Conservation (phyloP, 2,113 vertebrate species). For the Prunella fulvescens region DNA sequence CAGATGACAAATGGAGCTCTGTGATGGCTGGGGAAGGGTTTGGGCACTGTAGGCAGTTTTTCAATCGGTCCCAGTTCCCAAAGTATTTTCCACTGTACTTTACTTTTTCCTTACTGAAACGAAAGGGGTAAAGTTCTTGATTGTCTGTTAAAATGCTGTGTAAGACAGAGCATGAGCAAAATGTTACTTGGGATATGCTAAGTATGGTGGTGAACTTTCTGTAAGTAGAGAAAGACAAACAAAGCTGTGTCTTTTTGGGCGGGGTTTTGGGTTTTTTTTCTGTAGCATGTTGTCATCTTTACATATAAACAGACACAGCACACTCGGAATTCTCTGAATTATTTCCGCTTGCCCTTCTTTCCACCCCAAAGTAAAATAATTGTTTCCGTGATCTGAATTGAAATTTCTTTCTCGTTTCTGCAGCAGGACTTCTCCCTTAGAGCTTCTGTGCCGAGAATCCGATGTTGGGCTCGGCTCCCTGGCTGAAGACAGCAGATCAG, state of each 20-base stretch:
- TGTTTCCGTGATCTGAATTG: not conserved
- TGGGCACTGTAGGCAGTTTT: not conserved
- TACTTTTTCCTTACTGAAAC: rapidly evolving
- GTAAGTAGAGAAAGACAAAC: not conserved
- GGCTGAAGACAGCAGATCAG: conserved; percentile 79
- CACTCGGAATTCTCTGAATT: not conserved
- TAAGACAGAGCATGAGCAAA: not conserved
- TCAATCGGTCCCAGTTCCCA: too few relatives aligned
- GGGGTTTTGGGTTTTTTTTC: not conserved
- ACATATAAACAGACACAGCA: not conserved
- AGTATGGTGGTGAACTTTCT: not conserved
- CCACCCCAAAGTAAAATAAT: not conserved
- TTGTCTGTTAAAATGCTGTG: not conserved
- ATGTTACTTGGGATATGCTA: not conserved
- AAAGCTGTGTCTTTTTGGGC: not conserved
- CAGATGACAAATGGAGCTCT: too few relatives aligned
- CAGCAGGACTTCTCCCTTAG: conserved; percentile 78
- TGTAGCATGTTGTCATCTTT: not conserved
- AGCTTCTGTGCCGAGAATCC: conserved; percentile 82
- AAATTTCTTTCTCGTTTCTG: not conserved
- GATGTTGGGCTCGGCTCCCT: conserved; percentile 90
- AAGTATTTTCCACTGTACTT: not conserved
- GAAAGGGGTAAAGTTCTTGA: not conserved
- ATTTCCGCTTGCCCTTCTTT: not conserved
- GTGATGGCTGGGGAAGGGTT: not conserved